phyloP scores from a whole-genome alignment of 2,797 vertebrate genomes.

The Notolepis coatsorum region DNA sequence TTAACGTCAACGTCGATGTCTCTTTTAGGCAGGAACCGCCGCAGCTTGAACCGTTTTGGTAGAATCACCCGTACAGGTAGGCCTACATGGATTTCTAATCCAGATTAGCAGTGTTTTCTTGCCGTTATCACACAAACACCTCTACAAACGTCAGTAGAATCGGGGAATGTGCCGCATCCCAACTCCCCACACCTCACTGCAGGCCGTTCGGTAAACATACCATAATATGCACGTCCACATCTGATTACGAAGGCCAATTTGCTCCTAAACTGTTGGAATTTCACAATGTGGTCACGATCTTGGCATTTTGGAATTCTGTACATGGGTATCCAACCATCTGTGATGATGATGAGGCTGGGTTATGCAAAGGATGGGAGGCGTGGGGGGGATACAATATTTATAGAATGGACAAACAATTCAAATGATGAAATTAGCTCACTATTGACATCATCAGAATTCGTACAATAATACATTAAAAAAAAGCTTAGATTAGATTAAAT shows the following conservation, averaged over 20 bases:
- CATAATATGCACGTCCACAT: constrained; percentile 56
- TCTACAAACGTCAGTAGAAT: constrained; percentile 46
- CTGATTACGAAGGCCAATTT: constrained; percentile 55
- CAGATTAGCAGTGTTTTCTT: constrained; percentile 48
- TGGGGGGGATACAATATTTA: no score
- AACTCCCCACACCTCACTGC: constrained; percentile 52
- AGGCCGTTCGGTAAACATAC: constrained; percentile 51
- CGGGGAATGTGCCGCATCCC: constrained; percentile 60
- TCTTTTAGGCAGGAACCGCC: neutral
- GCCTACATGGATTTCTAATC: constrained; percentile 19
- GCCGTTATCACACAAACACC: constrained; percentile 35
- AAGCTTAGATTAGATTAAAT: no score
- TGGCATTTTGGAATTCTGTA: constrained; percentile 10
- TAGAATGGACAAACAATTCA: no score
- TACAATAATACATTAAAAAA: no score
- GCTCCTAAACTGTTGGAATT: constrained; percentile 34
- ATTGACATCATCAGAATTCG: no score
- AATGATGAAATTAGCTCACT: no score
- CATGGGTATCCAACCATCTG: neutral
- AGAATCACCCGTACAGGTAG: neutral
- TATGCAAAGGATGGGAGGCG: neutral
- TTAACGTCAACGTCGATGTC: no score
- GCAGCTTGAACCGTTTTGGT: neutral
- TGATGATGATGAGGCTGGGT: neutral
- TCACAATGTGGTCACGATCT: constrained; percentile 25